These are phyloP conservation scores for Acanthosepion pharaonis DNA, from an alignment of 2,888 invertebrate species.

Conservation along the genomic window DNA sequence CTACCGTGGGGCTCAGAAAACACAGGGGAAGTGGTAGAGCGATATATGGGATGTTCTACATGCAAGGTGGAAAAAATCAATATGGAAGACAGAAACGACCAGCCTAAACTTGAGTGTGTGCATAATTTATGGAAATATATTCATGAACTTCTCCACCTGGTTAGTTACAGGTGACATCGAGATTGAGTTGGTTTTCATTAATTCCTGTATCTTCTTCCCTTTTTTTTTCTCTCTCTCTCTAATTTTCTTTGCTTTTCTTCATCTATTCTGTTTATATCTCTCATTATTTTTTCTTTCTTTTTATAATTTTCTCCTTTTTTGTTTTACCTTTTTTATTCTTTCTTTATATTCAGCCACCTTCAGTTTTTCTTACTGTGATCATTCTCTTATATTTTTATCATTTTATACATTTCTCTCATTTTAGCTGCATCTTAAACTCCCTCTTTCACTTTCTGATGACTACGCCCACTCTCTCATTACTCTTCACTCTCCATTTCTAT, in stretches of 20 bases:
- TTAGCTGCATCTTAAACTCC: too few species aligned
- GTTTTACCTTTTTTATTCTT: too few species aligned
- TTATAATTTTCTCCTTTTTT: too few species aligned
- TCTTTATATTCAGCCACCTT: too few species aligned
- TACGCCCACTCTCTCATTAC: too few species aligned
- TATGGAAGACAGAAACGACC: conserved; percentile 6
- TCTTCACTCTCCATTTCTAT: too few species aligned
- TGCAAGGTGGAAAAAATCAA: not conserved
- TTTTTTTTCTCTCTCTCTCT: not conserved
- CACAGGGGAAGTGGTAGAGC: not conserved
- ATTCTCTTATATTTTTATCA: too few species aligned
- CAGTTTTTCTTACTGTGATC: too few species aligned
- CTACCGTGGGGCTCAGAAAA: not conserved
- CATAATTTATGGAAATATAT: conserved; percentile 33
- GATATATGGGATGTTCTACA: not conserved
- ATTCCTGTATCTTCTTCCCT: not conserved
- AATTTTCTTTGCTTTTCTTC: not conserved
- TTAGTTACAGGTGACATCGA: conserved; percentile 15
- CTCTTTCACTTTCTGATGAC: too few species aligned
- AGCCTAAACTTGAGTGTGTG: not conserved
- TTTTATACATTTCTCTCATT: too few species aligned
- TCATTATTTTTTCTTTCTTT: not conserved
- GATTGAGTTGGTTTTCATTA: conserved; percentile 33
- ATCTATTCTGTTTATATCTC: not conserved
- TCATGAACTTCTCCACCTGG: conserved; percentile 33